These are phyloP conservation scores for Mongoloraphidia duomilia DNA, from an alignment of 2,888 invertebrate genomes.

Conservation along the genomic window DNA sequence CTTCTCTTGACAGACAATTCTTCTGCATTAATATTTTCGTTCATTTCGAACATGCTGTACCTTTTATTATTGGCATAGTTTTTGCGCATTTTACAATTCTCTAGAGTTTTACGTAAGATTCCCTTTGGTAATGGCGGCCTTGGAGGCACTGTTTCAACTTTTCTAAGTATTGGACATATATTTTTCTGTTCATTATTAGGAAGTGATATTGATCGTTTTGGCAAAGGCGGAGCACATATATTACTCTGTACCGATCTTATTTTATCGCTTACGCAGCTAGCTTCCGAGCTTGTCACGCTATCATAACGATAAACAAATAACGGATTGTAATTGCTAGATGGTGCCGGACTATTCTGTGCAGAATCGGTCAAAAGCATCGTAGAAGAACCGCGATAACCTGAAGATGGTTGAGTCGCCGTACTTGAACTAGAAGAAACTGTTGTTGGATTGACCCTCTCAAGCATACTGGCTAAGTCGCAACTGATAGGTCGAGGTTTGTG, in stretches of 20 bases:
- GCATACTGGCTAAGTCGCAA: constrained; percentile 39
- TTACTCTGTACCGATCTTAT: constrained; percentile 30
- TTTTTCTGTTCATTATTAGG: constrained; percentile 35
- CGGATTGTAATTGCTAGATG: constrained; percentile 47
- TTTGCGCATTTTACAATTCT: constrained; percentile 35
- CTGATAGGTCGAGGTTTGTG: constrained; percentile 41
- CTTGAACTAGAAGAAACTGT: constrained; percentile 52
- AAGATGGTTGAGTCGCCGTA: constrained; percentile 67
- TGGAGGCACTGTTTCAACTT: constrained; percentile 45
- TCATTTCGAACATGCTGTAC: constrained; percentile 70
- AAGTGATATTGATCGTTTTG: constrained; percentile 53
- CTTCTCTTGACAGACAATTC: constrained; percentile 43
- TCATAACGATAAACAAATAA: constrained; percentile 74
- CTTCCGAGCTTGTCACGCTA: constrained; percentile 57
- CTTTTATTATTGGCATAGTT: constrained; percentile 40
- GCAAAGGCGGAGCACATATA: constrained; percentile 36
- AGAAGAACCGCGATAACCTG: constrained; percentile 75
- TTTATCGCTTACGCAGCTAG: constrained; percentile 43
- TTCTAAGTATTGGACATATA: constrained; percentile 27
- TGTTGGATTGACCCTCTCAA: constrained; percentile 36
- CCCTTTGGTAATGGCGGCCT: constrained; percentile 59
- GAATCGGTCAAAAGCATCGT: constrained; percentile 65
- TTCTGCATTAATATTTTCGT: constrained; percentile 34
- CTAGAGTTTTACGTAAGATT: constrained; percentile 50
- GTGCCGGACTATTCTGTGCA: constrained; percentile 51